Evolutionary conservation across 2,797 vertebrate species (phyloP).

Genomic region (Rallus crepitans): DNA sequence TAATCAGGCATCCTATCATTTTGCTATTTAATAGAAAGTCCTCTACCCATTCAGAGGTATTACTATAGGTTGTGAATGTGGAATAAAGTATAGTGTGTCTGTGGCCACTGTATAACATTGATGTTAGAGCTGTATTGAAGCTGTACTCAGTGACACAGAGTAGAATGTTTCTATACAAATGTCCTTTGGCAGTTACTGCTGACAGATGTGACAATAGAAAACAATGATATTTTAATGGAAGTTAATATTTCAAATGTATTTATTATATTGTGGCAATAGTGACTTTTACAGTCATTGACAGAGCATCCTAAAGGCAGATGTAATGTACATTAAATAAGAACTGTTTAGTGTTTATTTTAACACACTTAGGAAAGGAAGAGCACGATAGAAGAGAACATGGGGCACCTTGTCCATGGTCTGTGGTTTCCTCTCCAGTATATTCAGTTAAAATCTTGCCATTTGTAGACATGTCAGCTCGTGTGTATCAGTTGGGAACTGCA

Average conservation of each 20-base stretch:
- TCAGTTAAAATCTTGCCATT: not conserved
- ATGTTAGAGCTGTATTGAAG: not conserved
- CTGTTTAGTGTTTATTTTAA: slow-evolving; percentile 11
- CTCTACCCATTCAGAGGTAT: not conserved
- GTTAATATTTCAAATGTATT: not conserved
- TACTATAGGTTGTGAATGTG: not conserved
- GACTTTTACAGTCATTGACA: not conserved
- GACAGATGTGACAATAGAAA: not conserved
- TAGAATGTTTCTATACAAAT: not conserved
- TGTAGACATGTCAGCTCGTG: not conserved
- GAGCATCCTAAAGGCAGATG: not conserved
- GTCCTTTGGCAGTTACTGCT: not conserved
- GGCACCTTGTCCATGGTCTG: not conserved
- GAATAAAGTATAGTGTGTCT: not conserved
- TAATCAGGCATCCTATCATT: not conserved
- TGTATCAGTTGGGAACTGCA: not conserved
- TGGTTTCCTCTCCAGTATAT: not conserved
- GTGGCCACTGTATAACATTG: not conserved
- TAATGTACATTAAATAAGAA: not conserved
- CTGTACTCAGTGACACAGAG: not conserved
- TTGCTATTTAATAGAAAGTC: not conserved
- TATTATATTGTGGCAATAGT: not conserved
- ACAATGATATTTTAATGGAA: not conserved
- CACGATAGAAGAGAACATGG: not conserved
- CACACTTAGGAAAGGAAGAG: not conserved